These are phyloP conservation scores for Macroteleia sp. DNA, from an alignment of 2,888 invertebrate species.

Conservation along the genomic window DNA sequence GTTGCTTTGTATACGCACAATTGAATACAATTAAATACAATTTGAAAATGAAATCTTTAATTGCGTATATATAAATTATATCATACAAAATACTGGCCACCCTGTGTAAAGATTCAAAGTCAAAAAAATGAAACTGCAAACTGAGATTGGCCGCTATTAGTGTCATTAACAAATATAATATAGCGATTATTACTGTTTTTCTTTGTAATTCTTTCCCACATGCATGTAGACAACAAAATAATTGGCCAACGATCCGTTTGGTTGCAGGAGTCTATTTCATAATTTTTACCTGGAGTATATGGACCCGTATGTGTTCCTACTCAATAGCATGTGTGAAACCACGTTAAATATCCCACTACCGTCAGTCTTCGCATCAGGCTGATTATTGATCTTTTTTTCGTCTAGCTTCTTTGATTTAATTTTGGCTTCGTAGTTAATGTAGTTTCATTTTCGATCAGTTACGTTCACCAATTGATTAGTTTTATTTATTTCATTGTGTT, in stretches of 20 bases:
- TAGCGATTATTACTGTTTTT: slow-evolving; percentile 14
- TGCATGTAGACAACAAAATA: slow-evolving; percentile 82
- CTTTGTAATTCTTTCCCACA: no score
- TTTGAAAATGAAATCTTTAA: no score
- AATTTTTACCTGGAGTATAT: slow-evolving; percentile 84
- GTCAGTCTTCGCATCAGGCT: slow-evolving; percentile 83
- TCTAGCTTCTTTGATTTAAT: slow-evolving; percentile 68
- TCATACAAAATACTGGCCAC: no score
- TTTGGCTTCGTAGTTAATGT: slow-evolving; percentile 68
- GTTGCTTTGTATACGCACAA: no score
- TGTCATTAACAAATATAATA: slow-evolving; percentile 49
- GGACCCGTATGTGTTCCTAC: slow-evolving; percentile 84
- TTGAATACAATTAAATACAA: no score
- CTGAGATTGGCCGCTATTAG: slow-evolving; percentile 39
- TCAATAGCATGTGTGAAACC: slow-evolving; percentile 84
- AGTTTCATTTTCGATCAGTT: slow-evolving; percentile 15
- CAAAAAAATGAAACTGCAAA: slow-evolving; percentile 19
- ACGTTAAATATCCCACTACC: slow-evolving; percentile 84
- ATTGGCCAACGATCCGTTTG: slow-evolving; percentile 82
- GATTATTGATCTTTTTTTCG: slow-evolving; percentile 77
- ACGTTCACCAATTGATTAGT: no score
- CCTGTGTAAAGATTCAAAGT: no score
- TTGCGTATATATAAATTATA: no score
- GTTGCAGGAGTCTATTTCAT: slow-evolving; percentile 84
- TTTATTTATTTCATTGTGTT: no score